Conservation (phyloP, 2,888 invertebrate genomes). For the Polietes domitor region DNA sequence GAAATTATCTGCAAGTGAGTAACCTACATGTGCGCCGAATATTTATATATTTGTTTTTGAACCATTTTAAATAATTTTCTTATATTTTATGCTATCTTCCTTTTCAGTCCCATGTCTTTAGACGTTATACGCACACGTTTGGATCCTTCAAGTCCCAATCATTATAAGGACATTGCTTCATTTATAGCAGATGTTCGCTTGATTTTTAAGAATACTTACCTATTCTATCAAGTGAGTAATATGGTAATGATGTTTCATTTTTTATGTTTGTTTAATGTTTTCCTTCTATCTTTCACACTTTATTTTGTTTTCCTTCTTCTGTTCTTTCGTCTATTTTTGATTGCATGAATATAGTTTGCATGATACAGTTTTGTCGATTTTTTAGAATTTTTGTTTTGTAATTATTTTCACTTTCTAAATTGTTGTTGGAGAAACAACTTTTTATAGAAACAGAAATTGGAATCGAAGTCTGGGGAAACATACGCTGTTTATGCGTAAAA, state of each 20-base stretch:
- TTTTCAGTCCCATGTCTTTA: slow-evolving; percentile 88
- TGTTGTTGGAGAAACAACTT: too few species aligned
- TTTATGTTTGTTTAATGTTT: slow-evolving; percentile 31
- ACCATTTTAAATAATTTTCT: background rate
- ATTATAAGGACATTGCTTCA: slow-evolving; percentile 88
- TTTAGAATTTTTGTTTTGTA: background rate
- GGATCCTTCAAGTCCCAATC: slow-evolving; percentile 86
- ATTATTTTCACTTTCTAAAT: too few species aligned
- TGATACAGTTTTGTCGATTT: background rate
- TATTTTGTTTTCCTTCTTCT: background rate
- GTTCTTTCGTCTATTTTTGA: background rate
- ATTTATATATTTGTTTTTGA: background rate
- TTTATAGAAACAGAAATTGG: too few species aligned
- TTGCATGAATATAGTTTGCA: background rate
- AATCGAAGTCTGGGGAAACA: too few species aligned
- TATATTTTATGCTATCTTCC: background rate
- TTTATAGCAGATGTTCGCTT: slow-evolving; percentile 91
- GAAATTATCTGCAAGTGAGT: slow-evolving; percentile 80
- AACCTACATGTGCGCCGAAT: background rate
- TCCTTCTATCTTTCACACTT: slow-evolving; percentile 17
- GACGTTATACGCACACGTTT: slow-evolving; percentile 91
- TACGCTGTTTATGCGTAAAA: too few species aligned
- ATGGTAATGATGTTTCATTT: slow-evolving; percentile 61
- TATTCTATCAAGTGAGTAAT: slow-evolving; percentile 88
- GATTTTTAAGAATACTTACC: slow-evolving; percentile 93